Evolutionary conservation across 2,888 invertebrate genomes (phyloP).

Genomic region (Nudaria mundana): DNA sequence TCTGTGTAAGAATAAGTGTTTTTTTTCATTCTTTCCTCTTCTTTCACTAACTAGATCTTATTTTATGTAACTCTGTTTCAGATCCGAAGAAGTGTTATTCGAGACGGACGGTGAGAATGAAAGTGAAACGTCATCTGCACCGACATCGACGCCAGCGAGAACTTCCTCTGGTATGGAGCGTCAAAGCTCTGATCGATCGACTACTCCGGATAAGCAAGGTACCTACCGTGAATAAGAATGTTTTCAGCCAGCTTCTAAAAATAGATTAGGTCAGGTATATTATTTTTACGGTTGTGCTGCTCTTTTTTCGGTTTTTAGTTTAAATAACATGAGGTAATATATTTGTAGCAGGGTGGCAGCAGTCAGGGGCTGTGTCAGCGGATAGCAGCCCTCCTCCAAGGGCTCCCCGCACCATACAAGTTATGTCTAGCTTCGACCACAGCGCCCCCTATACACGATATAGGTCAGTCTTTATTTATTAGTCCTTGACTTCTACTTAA

Average conservation of each 20-base stretch:
- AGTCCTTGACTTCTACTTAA: too few relatives aligned
- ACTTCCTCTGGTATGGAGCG: conserved; percentile 15
- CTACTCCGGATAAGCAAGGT: conserved; percentile 13
- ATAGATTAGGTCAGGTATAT: too few relatives aligned
- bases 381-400: conserved; percentile 60
- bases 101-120: conserved; percentile 60
- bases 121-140: conserved; percentile 37
- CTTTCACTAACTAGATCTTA: too few relatives aligned
- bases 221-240: too few relatives aligned
- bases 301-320: too few relatives aligned
- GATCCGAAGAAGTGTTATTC: conserved; percentile 58
- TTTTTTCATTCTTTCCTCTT: too few relatives aligned
- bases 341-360: conserved; percentile 40
- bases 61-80: conserved; percentile 17
- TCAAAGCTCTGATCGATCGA: conserved; percentile 21
- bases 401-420: conserved; percentile 49
- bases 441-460: conserved; percentile 89
- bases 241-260: too few relatives aligned
- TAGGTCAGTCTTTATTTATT: conserved; percentile 70
- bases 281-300: too few relatives aligned
- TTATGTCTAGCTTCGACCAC: conserved; percentile 82
- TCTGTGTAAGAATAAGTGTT: too few relatives aligned
- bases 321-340: background rate
- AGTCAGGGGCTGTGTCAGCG: conserved; percentile 56
- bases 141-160: conserved; percentile 16